phyloP scores from a whole-genome alignment of 2,113 vertebrate species.

The Datnioides undecimradiatus region DNA sequence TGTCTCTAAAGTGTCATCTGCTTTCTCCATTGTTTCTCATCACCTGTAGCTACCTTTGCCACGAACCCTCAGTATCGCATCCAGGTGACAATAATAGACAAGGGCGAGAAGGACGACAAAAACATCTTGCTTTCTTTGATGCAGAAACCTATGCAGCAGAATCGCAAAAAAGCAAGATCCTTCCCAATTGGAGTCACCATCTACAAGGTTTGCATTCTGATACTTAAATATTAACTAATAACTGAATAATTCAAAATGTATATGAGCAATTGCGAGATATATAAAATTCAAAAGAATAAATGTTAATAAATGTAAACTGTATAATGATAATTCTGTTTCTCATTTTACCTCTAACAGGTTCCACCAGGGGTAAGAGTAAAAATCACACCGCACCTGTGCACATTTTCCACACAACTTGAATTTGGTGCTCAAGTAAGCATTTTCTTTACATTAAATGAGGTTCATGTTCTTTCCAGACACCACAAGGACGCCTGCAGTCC shows the following conservation, averaged over 20 bases:
- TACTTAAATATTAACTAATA: not conserved
- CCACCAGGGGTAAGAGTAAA: slow-evolving; percentile 56
- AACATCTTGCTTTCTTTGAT: slow-evolving; percentile 65
- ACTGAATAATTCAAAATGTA: not conserved
- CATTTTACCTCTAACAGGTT: slow-evolving; percentile 50
- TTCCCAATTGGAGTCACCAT: not conserved
- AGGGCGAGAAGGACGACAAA: slow-evolving; percentile 24
- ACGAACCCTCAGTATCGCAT: slow-evolving; percentile 68
- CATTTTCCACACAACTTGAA: not conserved
- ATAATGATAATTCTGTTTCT: not conserved
- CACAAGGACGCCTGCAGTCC: rapidly evolving
- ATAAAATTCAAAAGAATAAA: not conserved
- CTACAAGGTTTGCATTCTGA: slow-evolving; percentile 40
- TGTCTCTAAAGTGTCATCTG: not conserved
- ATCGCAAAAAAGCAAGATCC: not conserved
- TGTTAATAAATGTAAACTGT: not conserved
- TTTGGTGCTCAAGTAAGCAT: not conserved
- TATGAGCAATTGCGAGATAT: no score
- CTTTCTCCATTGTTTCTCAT: not conserved
- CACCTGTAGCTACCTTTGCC: slow-evolving; percentile 25
- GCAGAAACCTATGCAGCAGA: slow-evolving; percentile 26
- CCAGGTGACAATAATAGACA: slow-evolving; percentile 14
- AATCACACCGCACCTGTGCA: not conserved
- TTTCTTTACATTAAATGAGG: not conserved
- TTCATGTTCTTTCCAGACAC: slow-evolving; percentile 16